A percentile compares a stretch with the other conserved stretches of the same genome.
Conservation (phyloP, 1,140 invertebrate species). For the Lucilia sericata region DNA sequence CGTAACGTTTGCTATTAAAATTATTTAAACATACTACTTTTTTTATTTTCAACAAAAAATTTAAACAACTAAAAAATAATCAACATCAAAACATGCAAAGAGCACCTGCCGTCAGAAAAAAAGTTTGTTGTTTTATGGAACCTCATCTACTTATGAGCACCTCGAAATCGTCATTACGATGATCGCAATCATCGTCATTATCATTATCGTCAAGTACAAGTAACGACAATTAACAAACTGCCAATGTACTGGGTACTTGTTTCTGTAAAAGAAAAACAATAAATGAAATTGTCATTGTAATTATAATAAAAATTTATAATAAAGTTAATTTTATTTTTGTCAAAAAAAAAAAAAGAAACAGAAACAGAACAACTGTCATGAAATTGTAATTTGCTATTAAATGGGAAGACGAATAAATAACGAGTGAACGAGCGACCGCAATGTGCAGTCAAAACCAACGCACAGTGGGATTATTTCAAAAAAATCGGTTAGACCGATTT, state of each 20-base stretch:
- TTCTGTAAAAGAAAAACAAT: background rate
- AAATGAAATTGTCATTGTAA: conserved; percentile 1
- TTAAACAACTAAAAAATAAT: background rate
- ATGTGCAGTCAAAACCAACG: background rate
- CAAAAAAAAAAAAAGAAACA: background rate
- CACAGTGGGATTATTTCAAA: too few species aligned
- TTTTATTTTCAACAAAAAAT: background rate
- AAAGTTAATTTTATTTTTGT: conserved; percentile 13
- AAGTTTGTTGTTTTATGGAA: background rate
- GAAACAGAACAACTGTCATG: background rate
- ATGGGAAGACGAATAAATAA: background rate
- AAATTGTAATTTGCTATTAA: background rate
- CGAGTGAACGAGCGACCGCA: background rate
- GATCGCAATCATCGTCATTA: background rate
- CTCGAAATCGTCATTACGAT: background rate
- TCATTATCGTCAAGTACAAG: too few species aligned
- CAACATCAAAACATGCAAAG: background rate
- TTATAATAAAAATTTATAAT: background rate
- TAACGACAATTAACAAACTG: background rate
- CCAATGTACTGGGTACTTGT: background rate
- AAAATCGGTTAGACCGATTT: too few species aligned
- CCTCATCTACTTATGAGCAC: background rate
- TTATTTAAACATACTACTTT: background rate
- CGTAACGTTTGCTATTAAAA: background rate
- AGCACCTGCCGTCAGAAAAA: conserved; percentile 1